Evolutionary conservation across 2,113 vertebrate genomes (phyloP), one percentile per base, ranked within the genome.

Genomic region (Anhinga rufa): DNA sequence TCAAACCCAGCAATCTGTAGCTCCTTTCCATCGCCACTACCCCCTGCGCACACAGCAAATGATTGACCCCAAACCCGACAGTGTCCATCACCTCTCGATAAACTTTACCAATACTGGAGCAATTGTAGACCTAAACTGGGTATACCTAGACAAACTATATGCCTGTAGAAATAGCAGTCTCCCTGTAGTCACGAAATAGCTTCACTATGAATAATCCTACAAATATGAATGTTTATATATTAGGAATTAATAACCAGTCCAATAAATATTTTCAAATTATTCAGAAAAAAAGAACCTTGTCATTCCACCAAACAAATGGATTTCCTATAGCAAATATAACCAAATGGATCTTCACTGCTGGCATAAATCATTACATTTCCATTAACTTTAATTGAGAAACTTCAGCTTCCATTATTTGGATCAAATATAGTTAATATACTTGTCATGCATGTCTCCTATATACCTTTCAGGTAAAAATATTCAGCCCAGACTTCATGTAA

Each of bases 361-460:
- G 32, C 51, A 65, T 31, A 93, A 95, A 89, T 84, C 58, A 70
- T 70, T 88, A 91, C 1, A 8, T 51, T 87, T 65, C 66, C 74
- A 93, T 86, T 95, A 88, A 79, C 25, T 85, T 87, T 85, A 94
- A 92, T 70, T 9, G 66, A 93, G 34, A 84, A 88, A 85, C 6
- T 24, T 77, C 80, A 86, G 4, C 49, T 89, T 90, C 78, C 34
- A 85, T 92, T 94, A 79, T 69, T 54, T 25, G 44, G 49, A 94
- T 87, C 91, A 87, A 86, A 92, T 52, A 64, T 7, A 91, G 61
- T 82, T 93, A 93, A 92, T 88, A 29, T 8, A 60, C 24, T 76
- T 94, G 61, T 76, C 93, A 85, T 38, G 57, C 34, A 77, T 44
- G 61, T 38, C 61, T 87, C 40, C 40, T 38, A 15, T 61, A 44